Evolutionary conservation across 2,113 vertebrate species (phyloP), one percentile per base, ranked within the genome.

Genomic region (Corvus moneduloides): DNA sequence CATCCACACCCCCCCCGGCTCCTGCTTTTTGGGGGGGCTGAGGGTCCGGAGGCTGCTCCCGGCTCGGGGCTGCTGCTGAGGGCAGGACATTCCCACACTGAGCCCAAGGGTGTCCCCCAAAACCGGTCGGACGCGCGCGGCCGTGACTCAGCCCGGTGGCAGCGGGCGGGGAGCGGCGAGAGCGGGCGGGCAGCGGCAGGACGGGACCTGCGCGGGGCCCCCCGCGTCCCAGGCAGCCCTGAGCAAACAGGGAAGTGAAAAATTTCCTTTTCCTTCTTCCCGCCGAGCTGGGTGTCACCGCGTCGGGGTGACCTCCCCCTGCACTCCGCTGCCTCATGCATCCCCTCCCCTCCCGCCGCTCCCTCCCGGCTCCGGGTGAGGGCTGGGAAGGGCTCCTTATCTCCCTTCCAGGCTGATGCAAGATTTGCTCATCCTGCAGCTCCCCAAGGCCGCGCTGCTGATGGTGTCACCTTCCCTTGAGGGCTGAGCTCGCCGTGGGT

Each of bases 191-290:
- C 32, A 26, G 82, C 9, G 3, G 83, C 81, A 66, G 71, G 74
- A 82, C 11, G 55, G 55, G 82, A 63, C 71, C 78, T 28, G 87
- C 0, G 13, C 22, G 4, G n/a, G 44, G 20, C 39, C 58, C n/a
- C 56, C 39, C 14, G 7, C 26, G 71, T 63, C 69, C 90, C 67
- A 0, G 37, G 37, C 81, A 43, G 94, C 72, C 17, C 41, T 18
- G 19, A 32, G 71, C 39, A 2, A 68, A 76, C 49, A n/a, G 79
- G 58, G 71, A 82, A 89, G 49, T 1, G 6, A 68, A 52, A 77
- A 73, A 27, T n/a, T 20, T 64, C 93, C 66, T 59, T 81, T 90
- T 87, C 93, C 95, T 96, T 86, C 84, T 64, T 89, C 44, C 72
- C 17, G 16, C 37, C 24, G 49, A 23, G 84, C 66, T 16, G 75